Evolutionary conservation across 2,113 vertebrate genomes (phyloP), one percentile per base, ranked within the genome.

Genomic region (Ornithorhynchus anatinus): DNA sequence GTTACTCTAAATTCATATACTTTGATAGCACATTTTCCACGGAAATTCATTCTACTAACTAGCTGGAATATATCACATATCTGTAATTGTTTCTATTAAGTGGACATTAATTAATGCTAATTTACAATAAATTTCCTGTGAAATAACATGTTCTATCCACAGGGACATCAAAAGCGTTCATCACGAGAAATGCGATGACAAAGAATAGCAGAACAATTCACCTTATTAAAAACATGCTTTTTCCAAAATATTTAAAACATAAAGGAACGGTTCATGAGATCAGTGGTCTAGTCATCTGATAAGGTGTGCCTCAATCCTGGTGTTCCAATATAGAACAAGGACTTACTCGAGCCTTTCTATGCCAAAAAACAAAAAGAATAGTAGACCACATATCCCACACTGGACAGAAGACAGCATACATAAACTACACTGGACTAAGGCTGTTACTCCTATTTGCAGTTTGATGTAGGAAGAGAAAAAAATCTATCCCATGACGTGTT

Each of bases 31-130:
- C 29, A 61, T 86, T 71, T 85, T 80, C 60, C 68, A 81, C 37
- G 47, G 68, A 70, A 86, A 84, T 15, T 38, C 44, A 59, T 45
- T 75, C 79, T 70, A 17, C 45, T 79, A 79, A 85, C 69, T 71
- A 69, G 67, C 69, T 85, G 79, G 68, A 74, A 38, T 69, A 70
- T 53, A 80, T 72, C 58, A 61, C 51, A 78, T 44, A 86, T 79
- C 71, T 81, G 65, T 66, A 89, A 65, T 59, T 75, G 36, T 69
- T 64, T 36, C 23, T 56, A 80, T 77, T 88, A 88, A 85, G 52
- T 20, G 1, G 68, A 80, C 72, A 76, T 89, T 91, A 88, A 91
- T 88, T 84, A 87, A 75, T 63, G 75, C 72, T 88, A 86, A 85
- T 88, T 90, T 84, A 81, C 61, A 89, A 84, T 67, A 47, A 72